A percentile compares a stretch with the other conserved stretches of the same genome.
These are phyloP conservation scores for Cremastinae sp. DNA, from an alignment of 2,888 invertebrate genomes.

Conservation along the genomic window DNA sequence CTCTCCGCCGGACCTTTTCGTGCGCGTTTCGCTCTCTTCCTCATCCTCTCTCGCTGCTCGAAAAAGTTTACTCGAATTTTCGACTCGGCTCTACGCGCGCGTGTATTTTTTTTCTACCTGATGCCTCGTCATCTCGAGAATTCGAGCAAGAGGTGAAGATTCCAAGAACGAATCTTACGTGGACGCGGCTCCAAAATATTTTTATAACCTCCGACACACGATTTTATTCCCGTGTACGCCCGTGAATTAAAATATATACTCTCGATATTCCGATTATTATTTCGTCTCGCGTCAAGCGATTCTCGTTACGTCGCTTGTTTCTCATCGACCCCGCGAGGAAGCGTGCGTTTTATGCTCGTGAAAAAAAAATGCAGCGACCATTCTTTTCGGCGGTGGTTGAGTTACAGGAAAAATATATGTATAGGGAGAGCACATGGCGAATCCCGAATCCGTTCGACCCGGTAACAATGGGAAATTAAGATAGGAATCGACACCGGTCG, in stretches of 20 bases:
- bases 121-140: slow-evolving; percentile 69
- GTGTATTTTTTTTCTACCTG: slow-evolving; percentile 25
- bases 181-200: slow-evolving; percentile 29
- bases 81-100: slow-evolving; percentile 15
- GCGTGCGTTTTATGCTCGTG: too few species aligned
- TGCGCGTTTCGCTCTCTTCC: slow-evolving; percentile 6
- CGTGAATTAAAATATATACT: neutral
- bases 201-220: slow-evolving; percentile 14
- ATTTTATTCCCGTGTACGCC: neutral
- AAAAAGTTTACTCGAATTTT: slow-evolving; percentile 21
- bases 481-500: slow-evolving; percentile 72
- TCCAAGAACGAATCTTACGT: slow-evolving; percentile 48
- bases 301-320: slow-evolving; percentile 2
- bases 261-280: neutral
- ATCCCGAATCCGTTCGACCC: slow-evolving; percentile 64
- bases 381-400: neutral
- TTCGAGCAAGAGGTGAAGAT: slow-evolving; percentile 65
- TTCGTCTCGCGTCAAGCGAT: too few species aligned
- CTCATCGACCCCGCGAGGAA: too few species aligned
- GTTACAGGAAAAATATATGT: too few species aligned
- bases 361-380: neutral
- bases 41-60: slow-evolving; percentile 13
- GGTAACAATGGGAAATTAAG: slow-evolving; percentile 75
- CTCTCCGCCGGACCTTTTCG: slow-evolving; percentile 8
- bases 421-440: slow-evolving; percentile 38